Evolutionary conservation across 2,888 invertebrate genomes (phyloP), one percentile per base, ranked within the genome.

Genomic region (Agelastica alni): DNA sequence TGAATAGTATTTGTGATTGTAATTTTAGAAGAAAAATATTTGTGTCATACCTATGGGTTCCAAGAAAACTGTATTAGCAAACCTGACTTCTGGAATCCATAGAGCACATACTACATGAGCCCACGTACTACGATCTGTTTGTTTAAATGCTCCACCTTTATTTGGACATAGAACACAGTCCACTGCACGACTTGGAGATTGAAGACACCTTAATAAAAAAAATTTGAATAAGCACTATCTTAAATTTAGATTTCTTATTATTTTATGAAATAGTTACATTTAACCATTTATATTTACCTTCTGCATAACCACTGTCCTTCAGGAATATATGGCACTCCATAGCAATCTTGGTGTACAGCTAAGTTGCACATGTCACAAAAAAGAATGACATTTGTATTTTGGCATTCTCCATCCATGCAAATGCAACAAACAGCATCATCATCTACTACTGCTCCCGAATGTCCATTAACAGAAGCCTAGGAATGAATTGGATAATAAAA

Each of bases 341-440:
- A 98, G 73, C 98, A 98, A 76, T 97, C 96, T 79, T 97, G 99
- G 77, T 99, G 99, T 9, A 99, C 98, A 17, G 99, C 96, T 62
- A 99, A 80, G 78, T 99, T 98, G 78, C 99, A 99, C 96, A 98
- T 96, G 80, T 99, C 99, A 80, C 99, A 99, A 79, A 99, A 99
- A 44, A 99, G 81, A 65, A 99, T 99, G 37, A 96, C 97, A 76
- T 99, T 99, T 45, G 94, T 94, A 77, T 98, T 98, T 77, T 97
- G 94, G 75, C 97, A 98, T 75, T 98, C 98, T 1, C 97, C 98
- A 70, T 99, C 98, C 87, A 94, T 91, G 74, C 99, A 99, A 65
- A 99, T 97, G 71, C 96, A 96, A 74, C 99, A 99, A 0, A 98
- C 96, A 0, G 98, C 98, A 78, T 98, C 97, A 70, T 97, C 97